Evolutionary conservation across 2,797 vertebrate genomes (phyloP).

Genomic region (Kryptolebias ocellatus): DNA sequence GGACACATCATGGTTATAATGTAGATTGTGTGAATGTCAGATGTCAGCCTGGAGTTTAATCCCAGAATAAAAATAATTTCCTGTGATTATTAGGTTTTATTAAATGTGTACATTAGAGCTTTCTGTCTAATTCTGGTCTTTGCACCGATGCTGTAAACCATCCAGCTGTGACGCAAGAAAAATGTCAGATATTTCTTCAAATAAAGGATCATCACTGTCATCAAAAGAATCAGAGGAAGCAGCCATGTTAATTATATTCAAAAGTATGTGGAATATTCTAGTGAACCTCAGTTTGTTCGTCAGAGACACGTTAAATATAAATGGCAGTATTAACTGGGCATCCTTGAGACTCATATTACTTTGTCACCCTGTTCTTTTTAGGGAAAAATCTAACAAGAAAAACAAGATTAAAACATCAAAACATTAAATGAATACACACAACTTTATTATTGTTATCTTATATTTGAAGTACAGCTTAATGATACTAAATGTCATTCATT

Average conservation of each 20-base stretch:
- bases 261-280: neutral
- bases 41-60: neutral
- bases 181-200: too few species aligned
- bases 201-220: neutral
- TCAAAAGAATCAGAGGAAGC: neutral
- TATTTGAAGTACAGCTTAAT: too few species aligned
- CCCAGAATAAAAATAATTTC: neutral
- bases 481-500: too few species aligned
- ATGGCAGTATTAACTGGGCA: neutral
- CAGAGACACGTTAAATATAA: neutral
- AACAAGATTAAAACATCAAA: too few species aligned
- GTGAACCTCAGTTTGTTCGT: neutral
- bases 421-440: too few species aligned
- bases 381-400: neutral
- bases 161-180: neutral
- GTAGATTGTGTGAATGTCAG: neutral
- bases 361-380: neutral
- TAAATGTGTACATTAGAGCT: neutral
- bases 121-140: neutral
- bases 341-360: neutral
- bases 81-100: neutral
- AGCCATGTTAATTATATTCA: neutral
- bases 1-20: too few species aligned
- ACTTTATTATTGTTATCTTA: too few species aligned
- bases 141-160: neutral